Base-by-base conservation (phyloP, 2,888 invertebrate genomes). In the Cryptocephalus moraei region DNA sequence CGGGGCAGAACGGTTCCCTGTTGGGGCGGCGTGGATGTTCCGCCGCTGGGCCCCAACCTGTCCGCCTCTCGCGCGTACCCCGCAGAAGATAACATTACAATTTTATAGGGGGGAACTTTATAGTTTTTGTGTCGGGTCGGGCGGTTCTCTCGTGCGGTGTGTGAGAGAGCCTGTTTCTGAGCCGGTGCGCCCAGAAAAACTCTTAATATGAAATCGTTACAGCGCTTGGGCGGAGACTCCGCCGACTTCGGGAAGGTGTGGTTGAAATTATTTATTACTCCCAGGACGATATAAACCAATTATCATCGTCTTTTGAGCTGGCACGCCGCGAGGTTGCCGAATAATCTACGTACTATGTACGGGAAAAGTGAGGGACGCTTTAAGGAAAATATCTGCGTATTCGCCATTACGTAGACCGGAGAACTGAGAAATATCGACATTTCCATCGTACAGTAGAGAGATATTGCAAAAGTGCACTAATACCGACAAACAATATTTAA, bases 201-300 rank as follows among this genome's bases (percentile, higher is more conserved):
- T 51, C 32, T 34, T 58, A 58, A 58, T 58, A 58, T 54, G 58
- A 58, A 58, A 58, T 58, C 58, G 58, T 58, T 58, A 58, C 57
- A 54, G 55, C 54, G 50, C 22, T 22, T 22, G 22, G 22, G 48
- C 50, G 51, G 36, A n/a, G n/a, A 12, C 36, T 36, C n/a, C 51
- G 43, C 45, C 45, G 38, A 44, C 46, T 46, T 55, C 50, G 56
- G 58, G 53, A 56, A 22, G 22, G 22, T 22, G 22, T 22, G 51
- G 56, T 53, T 58, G 54, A 41, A 46, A 46, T 45, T 54, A 43
- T 48, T 41, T 49, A 49, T 50, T 48, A 44, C 41, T 46, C 33
- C 12, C 22, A 40, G 44, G 41, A 46, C 43, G 39, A 46, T 49
- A 43, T 46, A 34, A 39, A 43, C 43, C 46, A 45, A 49, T 43